Percentiles rank a stretch among this genome's conserved stretches.
Evolutionary conservation across 1,140 invertebrate species (phyloP).

Genomic region (Hyphantria cunea): DNA sequence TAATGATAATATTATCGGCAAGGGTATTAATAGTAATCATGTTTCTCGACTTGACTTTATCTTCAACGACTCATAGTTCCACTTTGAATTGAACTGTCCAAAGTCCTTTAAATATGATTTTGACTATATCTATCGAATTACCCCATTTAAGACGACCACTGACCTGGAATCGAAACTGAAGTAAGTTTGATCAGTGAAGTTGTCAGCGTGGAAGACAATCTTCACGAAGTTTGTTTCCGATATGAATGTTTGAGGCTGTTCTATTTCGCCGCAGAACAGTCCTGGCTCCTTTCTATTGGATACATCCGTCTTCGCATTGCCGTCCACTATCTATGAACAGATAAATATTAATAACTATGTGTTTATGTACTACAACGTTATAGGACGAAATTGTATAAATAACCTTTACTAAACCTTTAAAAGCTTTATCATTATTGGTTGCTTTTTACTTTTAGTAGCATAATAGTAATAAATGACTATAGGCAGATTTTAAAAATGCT

Average conservation of each 20-base stretch:
- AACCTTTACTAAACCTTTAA: too few relatives aligned
- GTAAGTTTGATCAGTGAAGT: constrained; percentile 93
- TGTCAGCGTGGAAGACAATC: constrained; percentile 94
- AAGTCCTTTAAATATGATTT: too few relatives aligned
- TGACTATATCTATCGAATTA: constrained; percentile 14
- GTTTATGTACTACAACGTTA: neutral
- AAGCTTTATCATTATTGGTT: too few relatives aligned
- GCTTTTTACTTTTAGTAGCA: too few relatives aligned
- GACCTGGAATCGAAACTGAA: constrained; percentile 84
- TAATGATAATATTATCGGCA: too few relatives aligned
- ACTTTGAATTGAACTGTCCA: too few relatives aligned
- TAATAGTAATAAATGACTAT: too few relatives aligned
- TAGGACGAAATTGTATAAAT: too few relatives aligned
- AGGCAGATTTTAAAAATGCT: too few relatives aligned
- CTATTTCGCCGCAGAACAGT: constrained; percentile 95
- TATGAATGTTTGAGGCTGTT: constrained; percentile 96
- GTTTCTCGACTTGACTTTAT: neutral
- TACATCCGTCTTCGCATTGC: constrained; percentile 91
- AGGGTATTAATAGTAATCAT: too few relatives aligned
- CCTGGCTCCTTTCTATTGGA: constrained; percentile 93
- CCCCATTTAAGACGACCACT: constrained; percentile 17
- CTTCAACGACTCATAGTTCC: neutral
- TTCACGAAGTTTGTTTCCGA: constrained; percentile 96
- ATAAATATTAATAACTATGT: neutral
- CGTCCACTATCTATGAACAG: constrained; percentile 68